phyloP scores from a whole-genome alignment of 2,888 invertebrate genomes.

The Caenorhabditis sulstoni region DNA sequence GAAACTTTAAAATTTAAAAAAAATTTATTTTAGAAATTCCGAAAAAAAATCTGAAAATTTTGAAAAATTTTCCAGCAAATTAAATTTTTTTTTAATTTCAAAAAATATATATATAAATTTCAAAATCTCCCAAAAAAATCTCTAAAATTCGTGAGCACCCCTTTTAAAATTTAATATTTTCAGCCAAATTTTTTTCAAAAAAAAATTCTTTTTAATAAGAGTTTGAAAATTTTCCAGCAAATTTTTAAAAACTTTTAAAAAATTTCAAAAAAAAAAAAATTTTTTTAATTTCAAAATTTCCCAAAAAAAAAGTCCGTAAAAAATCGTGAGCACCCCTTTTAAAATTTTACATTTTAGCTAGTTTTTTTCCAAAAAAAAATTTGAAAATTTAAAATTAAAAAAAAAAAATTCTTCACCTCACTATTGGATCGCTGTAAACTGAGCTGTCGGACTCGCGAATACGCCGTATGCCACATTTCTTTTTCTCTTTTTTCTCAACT shows the following conservation, averaged over 20 bases:
- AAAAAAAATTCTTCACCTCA: constrained; percentile 27
- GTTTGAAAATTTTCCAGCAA: neutral
- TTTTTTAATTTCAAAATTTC: too few relatives aligned
- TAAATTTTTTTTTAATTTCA: constrained; percentile 60
- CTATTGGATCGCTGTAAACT: constrained; percentile 47
- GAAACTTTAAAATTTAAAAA: too few relatives aligned
- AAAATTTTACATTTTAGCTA: constrained; percentile 45
- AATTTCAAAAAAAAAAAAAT: constrained; percentile 50
- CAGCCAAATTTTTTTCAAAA: neutral
- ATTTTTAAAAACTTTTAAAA: constrained; percentile 71
- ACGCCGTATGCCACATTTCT: constrained; percentile 57
- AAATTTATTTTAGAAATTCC: too few relatives aligned
- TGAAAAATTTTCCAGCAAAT: constrained; percentile 42
- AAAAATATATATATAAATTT: neutral
- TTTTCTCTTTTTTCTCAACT: neutral
- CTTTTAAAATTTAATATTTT: too few relatives aligned
- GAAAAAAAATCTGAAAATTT: too few relatives aligned
- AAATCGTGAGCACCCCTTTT: too few relatives aligned
- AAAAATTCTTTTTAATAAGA: neutral
- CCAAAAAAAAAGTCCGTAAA: too few relatives aligned
- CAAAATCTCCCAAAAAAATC: too few relatives aligned
- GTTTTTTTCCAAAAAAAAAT: too few relatives aligned
- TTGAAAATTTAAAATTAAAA: too few relatives aligned
- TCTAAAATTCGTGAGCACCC: too few relatives aligned
- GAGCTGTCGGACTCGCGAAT: constrained; percentile 35